phyloP scores from a whole-genome alignment of 2,888 invertebrate species.

The Sycophila texana region DNA sequence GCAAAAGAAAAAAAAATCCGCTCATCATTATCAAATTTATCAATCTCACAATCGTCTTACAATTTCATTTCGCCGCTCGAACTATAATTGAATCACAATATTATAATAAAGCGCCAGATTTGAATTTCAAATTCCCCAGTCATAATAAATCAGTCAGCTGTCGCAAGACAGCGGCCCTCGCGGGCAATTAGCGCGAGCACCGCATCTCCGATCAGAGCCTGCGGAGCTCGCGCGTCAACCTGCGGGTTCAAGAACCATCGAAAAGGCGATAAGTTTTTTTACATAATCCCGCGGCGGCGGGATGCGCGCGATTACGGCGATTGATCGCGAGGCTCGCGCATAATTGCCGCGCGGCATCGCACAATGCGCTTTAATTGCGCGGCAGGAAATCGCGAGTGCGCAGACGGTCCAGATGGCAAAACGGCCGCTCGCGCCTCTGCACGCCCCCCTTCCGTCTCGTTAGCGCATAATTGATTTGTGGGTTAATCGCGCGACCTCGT shows the following conservation, averaged over 20 bases:
- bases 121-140: too few relatives aligned
- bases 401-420: slow-evolving; percentile 13
- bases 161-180: too few relatives aligned
- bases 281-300: neutral
- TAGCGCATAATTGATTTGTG: slow-evolving; percentile 37
- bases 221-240: too few relatives aligned
- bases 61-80: too few relatives aligned
- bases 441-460: neutral
- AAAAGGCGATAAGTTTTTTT: slow-evolving; percentile 44
- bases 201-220: too few relatives aligned
- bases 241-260: neutral
- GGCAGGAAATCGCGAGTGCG: neutral
- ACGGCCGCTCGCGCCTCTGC: neutral
- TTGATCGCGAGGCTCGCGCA: neutral
- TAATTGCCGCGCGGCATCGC: slow-evolving; percentile 2
- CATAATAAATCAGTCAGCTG: too few relatives aligned
- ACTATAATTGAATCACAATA: too few relatives aligned
- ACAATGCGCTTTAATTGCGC: slow-evolving; percentile 11
- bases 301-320: slow-evolving; percentile 27
- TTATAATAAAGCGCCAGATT: too few relatives aligned
- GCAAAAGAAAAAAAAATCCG: too few relatives aligned
- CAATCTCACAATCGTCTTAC: too few relatives aligned
- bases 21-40: too few relatives aligned
- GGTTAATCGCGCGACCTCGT: slow-evolving; percentile 7
- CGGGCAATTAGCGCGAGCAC: too few relatives aligned